These are phyloP conservation scores for Psittacula cyanocephala DNA, from an alignment of 2,113 vertebrate species.

Conservation along the genomic window DNA sequence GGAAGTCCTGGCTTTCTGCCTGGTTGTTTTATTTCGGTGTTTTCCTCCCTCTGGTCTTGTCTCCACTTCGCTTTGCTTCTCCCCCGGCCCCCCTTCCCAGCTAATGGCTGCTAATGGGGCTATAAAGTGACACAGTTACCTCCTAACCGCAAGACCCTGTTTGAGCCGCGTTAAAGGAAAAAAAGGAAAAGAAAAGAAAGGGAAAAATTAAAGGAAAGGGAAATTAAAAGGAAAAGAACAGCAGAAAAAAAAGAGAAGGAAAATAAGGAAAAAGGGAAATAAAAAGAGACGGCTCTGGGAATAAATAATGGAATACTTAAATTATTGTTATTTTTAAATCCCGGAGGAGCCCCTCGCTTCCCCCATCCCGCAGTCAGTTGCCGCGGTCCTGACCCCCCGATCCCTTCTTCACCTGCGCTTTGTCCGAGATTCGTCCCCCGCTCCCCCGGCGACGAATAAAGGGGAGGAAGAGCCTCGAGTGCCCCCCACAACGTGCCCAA, in stretches of 20 bases:
- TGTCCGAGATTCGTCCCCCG: conserved; percentile 5
- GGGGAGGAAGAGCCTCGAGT: background rate
- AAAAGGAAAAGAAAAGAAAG: background rate
- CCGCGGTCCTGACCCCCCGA: background rate
- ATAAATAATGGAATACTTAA: background rate
- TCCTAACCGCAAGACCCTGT: background rate
- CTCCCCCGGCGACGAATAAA: background rate
- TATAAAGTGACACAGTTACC: conserved; percentile 10
- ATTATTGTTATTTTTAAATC: background rate
- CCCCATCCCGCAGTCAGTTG: background rate
- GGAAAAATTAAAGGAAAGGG: background rate
- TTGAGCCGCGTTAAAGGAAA: background rate
- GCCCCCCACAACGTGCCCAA: background rate
- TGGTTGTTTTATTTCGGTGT: background rate
- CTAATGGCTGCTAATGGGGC: conserved; percentile 13
- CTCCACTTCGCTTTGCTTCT: background rate
- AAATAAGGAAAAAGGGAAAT: background rate
- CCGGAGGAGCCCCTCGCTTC: background rate
- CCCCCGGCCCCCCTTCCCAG: background rate
- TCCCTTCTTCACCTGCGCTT: conserved; percentile 40
- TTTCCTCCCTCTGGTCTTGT: background rate
- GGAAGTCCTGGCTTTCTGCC: background rate
- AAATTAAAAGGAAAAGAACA: too few relatives aligned
- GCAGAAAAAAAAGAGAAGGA: too few relatives aligned
- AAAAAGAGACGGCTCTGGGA: background rate